These are phyloP conservation scores for Salarias fasciatus DNA, from an alignment of 2,797 vertebrate species.

Conservation along the genomic window DNA sequence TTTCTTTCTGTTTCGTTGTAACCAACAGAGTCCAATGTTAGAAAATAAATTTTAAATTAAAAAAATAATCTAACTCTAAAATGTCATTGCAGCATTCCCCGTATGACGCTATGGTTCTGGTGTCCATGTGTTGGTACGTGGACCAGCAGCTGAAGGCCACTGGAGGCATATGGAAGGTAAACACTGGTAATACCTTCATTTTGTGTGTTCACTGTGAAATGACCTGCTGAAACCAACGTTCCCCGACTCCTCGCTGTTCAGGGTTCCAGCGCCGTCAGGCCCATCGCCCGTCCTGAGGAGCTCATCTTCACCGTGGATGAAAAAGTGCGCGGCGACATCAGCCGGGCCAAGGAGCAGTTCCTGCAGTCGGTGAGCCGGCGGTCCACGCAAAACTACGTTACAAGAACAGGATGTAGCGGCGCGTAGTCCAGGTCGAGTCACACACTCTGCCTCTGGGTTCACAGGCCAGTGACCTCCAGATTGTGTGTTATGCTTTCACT, in stretches of 20 bases:
- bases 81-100: slow-evolving; percentile 93
- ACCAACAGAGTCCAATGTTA: too few species aligned
- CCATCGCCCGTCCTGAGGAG: slow-evolving; percentile 87
- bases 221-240: neutral
- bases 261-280: slow-evolving; percentile 86
- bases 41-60: too few species aligned
- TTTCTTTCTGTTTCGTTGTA: too few species aligned
- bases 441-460: slow-evolving; percentile 24
- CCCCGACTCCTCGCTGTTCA: slow-evolving; percentile 34
- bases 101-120: slow-evolving; percentile 92
- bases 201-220: neutral
- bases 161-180: slow-evolving; percentile 94
- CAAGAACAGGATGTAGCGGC: neutral
- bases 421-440: neutral
- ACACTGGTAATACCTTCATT: neutral
- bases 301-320: slow-evolving; percentile 91
- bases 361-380: slow-evolving; percentile 79
- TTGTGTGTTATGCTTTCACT: slow-evolving; percentile 87
- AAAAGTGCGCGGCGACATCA: slow-evolving; percentile 80
- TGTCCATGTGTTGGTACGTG: slow-evolving; percentile 82
- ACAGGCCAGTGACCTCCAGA: slow-evolving; percentile 87
- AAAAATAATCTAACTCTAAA: too few species aligned
- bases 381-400: neutral
- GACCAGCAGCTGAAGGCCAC: slow-evolving; percentile 86
- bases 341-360: slow-evolving; percentile 85